These are phyloP conservation scores for Ochlodes sylvanus DNA, from an alignment of 2,888 invertebrate species.

Conservation along the genomic window DNA sequence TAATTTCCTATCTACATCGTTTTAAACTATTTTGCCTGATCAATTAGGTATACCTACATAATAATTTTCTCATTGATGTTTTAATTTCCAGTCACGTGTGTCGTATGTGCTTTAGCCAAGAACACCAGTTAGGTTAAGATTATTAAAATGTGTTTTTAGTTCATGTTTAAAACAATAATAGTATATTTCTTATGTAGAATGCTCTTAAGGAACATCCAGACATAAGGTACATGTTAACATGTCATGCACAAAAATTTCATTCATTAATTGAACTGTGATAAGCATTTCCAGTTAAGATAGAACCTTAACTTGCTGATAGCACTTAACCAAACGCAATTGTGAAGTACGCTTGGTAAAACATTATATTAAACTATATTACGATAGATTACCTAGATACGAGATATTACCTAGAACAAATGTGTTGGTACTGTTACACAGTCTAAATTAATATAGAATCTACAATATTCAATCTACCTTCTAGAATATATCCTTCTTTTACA, in stretches of 20 bases:
- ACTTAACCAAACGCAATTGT: conserved; percentile 10
- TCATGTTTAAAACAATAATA: not conserved
- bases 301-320: conserved; percentile 7
- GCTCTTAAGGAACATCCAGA: conserved; percentile 8
- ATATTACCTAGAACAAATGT: conserved; percentile 1
- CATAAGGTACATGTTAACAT: not conserved
- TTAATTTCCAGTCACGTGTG: not conserved
- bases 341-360: conserved; percentile 1
- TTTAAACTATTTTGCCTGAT: not conserved
- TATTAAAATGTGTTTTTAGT: conserved; percentile 3
- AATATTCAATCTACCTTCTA: not conserved
- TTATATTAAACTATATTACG: not conserved
- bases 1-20: not conserved
- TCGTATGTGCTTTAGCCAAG: not conserved
- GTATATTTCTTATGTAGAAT: conserved; percentile 28
- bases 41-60: not conserved
- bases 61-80: not conserved
- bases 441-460: not conserved
- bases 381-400: too few species aligned
- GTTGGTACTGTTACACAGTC: conserved; percentile 9
- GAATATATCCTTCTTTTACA: not conserved
- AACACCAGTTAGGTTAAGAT: conserved; percentile 10
- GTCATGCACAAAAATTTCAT: conserved; percentile 21
- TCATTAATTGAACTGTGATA: conserved; percentile 47
- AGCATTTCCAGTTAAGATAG: conserved; percentile 34